Conservation (phyloP, 2,888 invertebrate species). For the Hoplodrina blanda region DNA sequence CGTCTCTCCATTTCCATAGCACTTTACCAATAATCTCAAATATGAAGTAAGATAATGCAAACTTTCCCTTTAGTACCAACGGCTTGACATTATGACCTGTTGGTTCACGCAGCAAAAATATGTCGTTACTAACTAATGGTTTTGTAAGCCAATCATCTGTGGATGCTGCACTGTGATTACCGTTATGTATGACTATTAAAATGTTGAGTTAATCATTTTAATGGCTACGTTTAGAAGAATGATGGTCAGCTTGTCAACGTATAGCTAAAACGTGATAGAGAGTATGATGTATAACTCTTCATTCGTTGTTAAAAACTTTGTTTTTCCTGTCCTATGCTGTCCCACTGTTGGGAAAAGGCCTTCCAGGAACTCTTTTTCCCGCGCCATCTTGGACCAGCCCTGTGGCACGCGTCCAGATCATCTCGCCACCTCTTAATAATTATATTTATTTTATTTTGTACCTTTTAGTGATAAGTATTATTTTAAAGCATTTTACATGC, state of each 20-base stretch:
- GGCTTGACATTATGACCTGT: constrained; percentile 53
- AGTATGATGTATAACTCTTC: neutral
- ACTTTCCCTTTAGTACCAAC: constrained; percentile 45
- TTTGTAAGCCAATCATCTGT: constrained; percentile 34
- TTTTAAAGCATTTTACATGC: too few relatives aligned
- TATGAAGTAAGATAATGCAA: constrained; percentile 29
- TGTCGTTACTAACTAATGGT: constrained; percentile 48
- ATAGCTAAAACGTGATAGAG: neutral
- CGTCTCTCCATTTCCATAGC: neutral
- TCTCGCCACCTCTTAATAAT: too few relatives aligned
- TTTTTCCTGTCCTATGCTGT: too few relatives aligned
- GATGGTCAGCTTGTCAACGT: neutral
- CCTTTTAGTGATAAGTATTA: too few relatives aligned
- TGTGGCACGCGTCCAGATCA: too few relatives aligned
- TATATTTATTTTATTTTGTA: too few relatives aligned
- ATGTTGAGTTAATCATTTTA: constrained; percentile 17
- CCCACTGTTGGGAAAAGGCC: too few relatives aligned
- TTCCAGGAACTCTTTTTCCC: too few relatives aligned
- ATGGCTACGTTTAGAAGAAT: constrained; percentile 4
- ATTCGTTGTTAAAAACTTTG: neutral
- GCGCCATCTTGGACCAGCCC: too few relatives aligned
- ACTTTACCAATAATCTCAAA: constrained; percentile 4
- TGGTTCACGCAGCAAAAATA: constrained; percentile 44
- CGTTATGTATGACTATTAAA: constrained; percentile 12
- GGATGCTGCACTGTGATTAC: neutral